Conservation (phyloP, 2,113 vertebrate species). For the Otocyon megalotis region DNA sequence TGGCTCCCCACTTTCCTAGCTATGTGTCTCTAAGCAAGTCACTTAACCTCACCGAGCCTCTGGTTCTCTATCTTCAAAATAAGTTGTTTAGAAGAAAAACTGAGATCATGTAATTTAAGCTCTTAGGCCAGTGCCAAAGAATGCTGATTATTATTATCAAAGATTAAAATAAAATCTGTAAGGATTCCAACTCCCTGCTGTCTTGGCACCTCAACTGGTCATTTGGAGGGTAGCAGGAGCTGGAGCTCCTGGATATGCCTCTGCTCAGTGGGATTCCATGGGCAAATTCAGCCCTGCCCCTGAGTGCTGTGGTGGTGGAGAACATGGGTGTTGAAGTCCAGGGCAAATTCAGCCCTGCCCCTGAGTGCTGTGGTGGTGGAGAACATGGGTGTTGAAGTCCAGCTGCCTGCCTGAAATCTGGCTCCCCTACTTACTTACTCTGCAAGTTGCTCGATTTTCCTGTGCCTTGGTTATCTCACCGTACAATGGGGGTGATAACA, state of each 20-base stretch:
- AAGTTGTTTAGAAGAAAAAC: not conserved
- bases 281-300: not conserved
- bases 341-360: not conserved
- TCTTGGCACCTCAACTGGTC: not conserved
- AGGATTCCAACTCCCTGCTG: not conserved
- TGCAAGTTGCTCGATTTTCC: not conserved
- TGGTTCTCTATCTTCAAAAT: not conserved
- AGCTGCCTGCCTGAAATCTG: not conserved
- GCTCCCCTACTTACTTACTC: not conserved
- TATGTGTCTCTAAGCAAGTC: not conserved
- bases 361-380: not conserved
- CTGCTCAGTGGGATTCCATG: not conserved
- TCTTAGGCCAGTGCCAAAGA: not conserved
- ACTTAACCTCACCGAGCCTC: not conserved
- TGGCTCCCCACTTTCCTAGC: not conserved
- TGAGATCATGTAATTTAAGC: not conserved
- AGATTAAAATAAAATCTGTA: not conserved
- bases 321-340: rapidly evolving
- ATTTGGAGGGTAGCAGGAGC: not conserved
- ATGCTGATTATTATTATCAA: not conserved
- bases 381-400: not conserved
- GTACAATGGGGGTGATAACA: not conserved
- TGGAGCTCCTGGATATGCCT: not conserved
- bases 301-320: not conserved
- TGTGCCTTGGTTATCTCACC: not conserved